Evolutionary conservation across 2,113 vertebrate species (phyloP), one percentile per base, ranked within the genome.

Genomic region (Bostrychus sinensis): DNA sequence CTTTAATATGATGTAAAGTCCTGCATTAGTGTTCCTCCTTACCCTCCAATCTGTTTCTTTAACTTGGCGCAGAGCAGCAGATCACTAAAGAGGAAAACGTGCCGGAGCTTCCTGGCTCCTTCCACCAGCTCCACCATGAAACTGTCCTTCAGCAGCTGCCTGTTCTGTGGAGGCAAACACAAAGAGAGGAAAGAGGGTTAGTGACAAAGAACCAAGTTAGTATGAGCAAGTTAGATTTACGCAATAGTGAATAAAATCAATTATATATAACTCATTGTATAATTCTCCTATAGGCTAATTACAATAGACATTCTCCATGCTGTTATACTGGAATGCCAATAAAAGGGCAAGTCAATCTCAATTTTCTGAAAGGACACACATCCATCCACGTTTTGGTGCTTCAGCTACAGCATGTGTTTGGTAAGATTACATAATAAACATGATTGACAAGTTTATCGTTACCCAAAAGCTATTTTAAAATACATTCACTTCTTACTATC

Each of bases 91-190:
- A 99, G 95, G 80, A 99, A 99, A 82, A 99, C 92, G 0, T 99
- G 97, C 0, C 97, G 94, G 3, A 99, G 93, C 65, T 99, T 99
- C 73, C 97, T 94, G 55, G 95, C 90, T 8, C 96, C 97, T 75
- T 99, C 97, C 42, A 99, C 96, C 81, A 99, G 78, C 86, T 99
- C 97, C 87, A 99, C 97, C 95, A 99, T 95, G 89, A 98, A 99
- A 66, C 96, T 94, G 92, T 99, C 97, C 88, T 93, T 98, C 83
- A 98, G 91, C 59, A 99, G 94, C 91, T 98, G 97, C 30, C 97
- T 94, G 87, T 93, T 94, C 97, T 99, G 86, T 2, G 37, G 50
- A 4, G 22, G 43, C 7, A 56, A 41, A 36, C 10, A 55, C 38
- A 78, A 1, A 71, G 32, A 71, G 32, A 23, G 48, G 28, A 5